Base-by-base conservation (phyloP, 2,888 invertebrate species). In the Cerastis leucographa region DNA sequence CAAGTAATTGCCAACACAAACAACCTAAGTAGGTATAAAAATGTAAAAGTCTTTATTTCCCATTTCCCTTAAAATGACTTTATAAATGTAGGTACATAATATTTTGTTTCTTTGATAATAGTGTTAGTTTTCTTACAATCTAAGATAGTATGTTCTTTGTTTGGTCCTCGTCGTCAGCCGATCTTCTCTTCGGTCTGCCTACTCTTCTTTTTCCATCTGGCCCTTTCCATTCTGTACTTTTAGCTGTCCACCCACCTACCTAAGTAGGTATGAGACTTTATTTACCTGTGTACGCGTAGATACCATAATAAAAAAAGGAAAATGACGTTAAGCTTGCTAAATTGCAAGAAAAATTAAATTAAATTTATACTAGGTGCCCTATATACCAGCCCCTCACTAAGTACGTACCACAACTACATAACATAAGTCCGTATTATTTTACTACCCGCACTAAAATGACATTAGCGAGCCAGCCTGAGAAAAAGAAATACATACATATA, bases 381-480 rank as follows among this genome's bases (percentile, higher is more conserved):
- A 71, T 25, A 35, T 35, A 17, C 51, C 14, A 22, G 35, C 25
- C 5, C n/a, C 25, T 25, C 8, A 35, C 25, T 62, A 46, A 35
- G 54, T 65, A 77, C 22, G n/a, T n/a, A n/a, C n/a, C n/a, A n/a
- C 19, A 77, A 22, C 7, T 1, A 61, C 29, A 14, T 49, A 40
- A 29, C 49, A 42, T 69, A 35, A 65, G 22, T n/a, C 35, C 29
- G 14, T 54, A 69, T 61, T 66, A 65, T 82, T 83, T 67, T 64
- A 85, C 44, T 62, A 76, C 68, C 44, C 54, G 19, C 51, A 71
- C 25, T 40, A 76, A 70, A 74, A 54, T 12, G n/a, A 67, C 70
- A 83, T 83, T 85, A 83, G 69, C 61, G n/a, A 69, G 49, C 51
- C 35, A 22, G 29, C 54, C 51, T 25, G 46, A 73, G 70, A 54